Conservation (phyloP, 2,888 invertebrate genomes). For the Corythucha ciliata region DNA sequence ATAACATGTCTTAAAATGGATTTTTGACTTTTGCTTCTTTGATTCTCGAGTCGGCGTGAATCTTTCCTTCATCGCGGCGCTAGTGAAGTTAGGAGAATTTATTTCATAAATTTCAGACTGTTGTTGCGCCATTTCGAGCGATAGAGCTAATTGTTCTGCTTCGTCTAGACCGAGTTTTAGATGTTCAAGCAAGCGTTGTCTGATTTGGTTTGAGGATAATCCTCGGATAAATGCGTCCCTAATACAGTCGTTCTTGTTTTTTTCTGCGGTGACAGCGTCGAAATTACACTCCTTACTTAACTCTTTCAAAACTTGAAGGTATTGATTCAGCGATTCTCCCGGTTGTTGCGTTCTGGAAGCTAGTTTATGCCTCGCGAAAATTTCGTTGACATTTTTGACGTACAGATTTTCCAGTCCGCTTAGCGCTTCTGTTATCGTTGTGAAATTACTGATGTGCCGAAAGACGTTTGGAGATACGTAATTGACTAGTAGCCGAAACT, state of each 20-base stretch:
- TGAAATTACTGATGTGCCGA: conserved; percentile 9
- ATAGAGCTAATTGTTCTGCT: neutral
- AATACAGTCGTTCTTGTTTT: conserved; percentile 17
- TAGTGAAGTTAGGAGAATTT: neutral
- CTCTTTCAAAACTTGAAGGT: conserved; percentile 13
- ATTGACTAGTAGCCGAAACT: no score
- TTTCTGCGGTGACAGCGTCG: conserved; percentile 12
- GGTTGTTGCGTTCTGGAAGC: conserved; percentile 4
- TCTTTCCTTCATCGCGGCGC: no score
- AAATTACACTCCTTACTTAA: conserved; percentile 21
- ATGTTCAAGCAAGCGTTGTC: conserved; percentile 20
- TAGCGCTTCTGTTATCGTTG: conserved; percentile 2
- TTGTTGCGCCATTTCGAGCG: conserved; percentile 7
- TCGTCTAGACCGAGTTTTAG: conserved; percentile 4
- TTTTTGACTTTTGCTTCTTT: neutral
- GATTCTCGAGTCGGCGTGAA: neutral
- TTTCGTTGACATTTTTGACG: conserved; percentile 18
- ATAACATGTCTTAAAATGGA: conserved; percentile 4
- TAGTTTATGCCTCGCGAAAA: conserved; percentile 14
- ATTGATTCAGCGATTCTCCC: conserved; percentile 13
- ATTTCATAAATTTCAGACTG: neutral
- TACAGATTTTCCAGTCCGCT: conserved; percentile 12
- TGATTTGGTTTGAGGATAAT: conserved; percentile 11
- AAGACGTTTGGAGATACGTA: no score
- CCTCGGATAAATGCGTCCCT: conserved; percentile 21